Base-by-base conservation (phyloP, 1,140 invertebrate species). In the Formica exsecta region DNA sequence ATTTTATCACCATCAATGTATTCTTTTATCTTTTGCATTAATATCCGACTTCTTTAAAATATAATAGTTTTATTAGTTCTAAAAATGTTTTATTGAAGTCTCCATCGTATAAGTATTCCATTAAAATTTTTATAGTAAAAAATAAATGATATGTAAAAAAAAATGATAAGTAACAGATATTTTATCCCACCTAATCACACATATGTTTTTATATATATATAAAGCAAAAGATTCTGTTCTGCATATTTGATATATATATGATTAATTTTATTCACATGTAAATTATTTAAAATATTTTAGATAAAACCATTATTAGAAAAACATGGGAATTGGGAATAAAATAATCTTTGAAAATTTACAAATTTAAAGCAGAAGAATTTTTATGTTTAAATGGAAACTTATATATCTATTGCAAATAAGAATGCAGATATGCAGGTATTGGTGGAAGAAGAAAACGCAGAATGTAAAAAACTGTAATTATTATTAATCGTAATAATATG, bases 401-500 rank as follows among this genome's bases (percentile, higher is more conserved):
- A 16, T 51, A 19, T 51, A 51, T 19, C 48, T 51, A 51, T 19
- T 51, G 5, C 9, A 6, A 8, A 25, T 65, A 64, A 57, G 6
- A 22, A 48, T 64, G 9, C 19, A n/a, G 22, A 44, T 29, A 36
- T 80, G 38, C 0, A 25, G 64, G 54, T 41, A 8, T n/a, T 19
- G 61, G 29, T 66, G 2, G 25, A 79, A 62, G 68, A 79, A 86
- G 29, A 32, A 70, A 80, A 86, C 38, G 19, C 62, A 57, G 22
- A 25, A 68, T 90, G 84, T 93, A 92, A 94, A 95, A 95, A 95
- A 95, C 92, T 95, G 94, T 95, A 95, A 94, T 95, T 95, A 94
- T 95, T 95, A 95, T 95, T 95, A 95, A 94, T 95, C 91, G 93
- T 95, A 95, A 92, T 95, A 95, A 95, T 95, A 95, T 94, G 94